Base-by-base conservation (phyloP, 2,888 invertebrate species). In the Nematopogon swammerdamellus region DNA sequence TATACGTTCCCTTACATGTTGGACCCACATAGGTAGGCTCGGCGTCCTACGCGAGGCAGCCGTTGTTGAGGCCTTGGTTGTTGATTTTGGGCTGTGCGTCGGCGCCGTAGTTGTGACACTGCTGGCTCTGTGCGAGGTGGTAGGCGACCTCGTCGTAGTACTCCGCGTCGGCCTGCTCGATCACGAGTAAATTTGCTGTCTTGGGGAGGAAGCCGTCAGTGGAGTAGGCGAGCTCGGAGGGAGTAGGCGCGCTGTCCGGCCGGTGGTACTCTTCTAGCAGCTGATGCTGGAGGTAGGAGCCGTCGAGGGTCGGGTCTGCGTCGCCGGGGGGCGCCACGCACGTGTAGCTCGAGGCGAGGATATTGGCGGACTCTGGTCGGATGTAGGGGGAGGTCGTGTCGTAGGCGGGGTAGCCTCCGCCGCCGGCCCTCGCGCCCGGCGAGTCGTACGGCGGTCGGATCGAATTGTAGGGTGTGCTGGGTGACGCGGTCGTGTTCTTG, bases 11-110 rank as follows among this genome's bases (percentile, higher is more conserved):
- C 5, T 4, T 6, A 14, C 8, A 14, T 14, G 36, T 36, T 36
- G 36, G 36, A 14, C 11, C 36, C 36, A 10, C 36, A 14, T 3
- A 3, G 36, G 5, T 8, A 14, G 11, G 36, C n/a, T 36, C n/a
- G n/a, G 36, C 14, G 11, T 14, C 25, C 74, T 81, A 85, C 61
- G 84, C 85, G 70, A 85, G 82, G 64, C 85, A 85, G 53, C 84
- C 83, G 60, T 84, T 85, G 62, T 84, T 84, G 57, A 83, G 72
- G 59, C 80, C 82, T 43, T 65, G 59, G 63, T 70, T 81, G 59
- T 71, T 75, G 61, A 82, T 79, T 68, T 81, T 82, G 20, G 60
- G 58, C 60, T 81, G 81, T 43, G 67, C 55, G 51, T 80, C 81
- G 48, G 70, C 62, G 30, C 73, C 76, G 59, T 83, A 83, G 49